These are phyloP conservation scores for Coremacera marginata DNA, from an alignment of 2,888 invertebrate species.

Conservation along the genomic window DNA sequence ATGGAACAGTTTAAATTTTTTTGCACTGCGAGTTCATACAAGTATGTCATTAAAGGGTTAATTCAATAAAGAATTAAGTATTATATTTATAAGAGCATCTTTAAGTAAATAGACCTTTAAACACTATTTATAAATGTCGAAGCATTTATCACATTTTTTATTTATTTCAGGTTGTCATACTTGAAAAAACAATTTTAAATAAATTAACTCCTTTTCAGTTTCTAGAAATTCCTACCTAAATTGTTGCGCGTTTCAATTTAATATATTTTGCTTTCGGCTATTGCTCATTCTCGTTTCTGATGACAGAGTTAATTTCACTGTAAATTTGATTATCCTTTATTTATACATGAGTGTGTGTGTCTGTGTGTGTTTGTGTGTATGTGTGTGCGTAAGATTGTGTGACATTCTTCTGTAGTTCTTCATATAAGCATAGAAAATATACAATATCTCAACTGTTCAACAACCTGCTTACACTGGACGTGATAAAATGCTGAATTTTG, in stretches of 20 bases:
- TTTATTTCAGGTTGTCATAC: neutral
- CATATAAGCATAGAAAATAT: neutral
- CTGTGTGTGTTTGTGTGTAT: neutral
- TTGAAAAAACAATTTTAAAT: neutral
- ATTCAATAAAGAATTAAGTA: too few relatives aligned
- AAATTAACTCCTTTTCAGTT: neutral
- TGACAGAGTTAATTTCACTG: constrained; percentile 37
- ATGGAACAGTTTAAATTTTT: too few relatives aligned
- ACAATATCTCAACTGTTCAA: constrained; percentile 24
- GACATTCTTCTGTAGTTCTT: neutral
- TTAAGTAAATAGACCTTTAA: too few relatives aligned
- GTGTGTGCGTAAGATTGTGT: neutral
- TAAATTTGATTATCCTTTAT: constrained; percentile 34
- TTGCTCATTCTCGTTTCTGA: neutral
- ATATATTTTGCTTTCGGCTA: constrained; percentile 15
- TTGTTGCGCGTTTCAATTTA: neutral
- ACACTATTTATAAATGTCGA: neutral
- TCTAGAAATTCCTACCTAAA: neutral
- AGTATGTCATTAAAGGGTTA: too few relatives aligned
- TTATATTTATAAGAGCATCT: too few relatives aligned
- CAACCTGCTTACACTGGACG: constrained; percentile 26
- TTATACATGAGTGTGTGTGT: neutral
- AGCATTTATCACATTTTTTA: neutral
- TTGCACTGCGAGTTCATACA: too few relatives aligned
- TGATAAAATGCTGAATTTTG: constrained; percentile 28